Base-by-base conservation (phyloP, 2,113 vertebrate genomes). In the Motacilla alba region DNA sequence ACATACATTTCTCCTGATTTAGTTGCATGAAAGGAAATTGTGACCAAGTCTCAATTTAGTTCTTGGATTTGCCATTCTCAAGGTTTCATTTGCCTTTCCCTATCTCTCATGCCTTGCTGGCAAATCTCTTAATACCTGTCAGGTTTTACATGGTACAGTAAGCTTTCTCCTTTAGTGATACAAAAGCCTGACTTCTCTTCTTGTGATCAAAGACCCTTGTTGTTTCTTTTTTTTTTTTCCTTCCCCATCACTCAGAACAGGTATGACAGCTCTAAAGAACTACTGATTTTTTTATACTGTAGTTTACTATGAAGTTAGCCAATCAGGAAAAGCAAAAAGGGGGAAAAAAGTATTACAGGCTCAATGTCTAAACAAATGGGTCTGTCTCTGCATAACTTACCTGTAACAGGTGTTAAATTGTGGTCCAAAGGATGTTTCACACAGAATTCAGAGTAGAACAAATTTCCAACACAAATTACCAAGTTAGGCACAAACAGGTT, bases 61-160 rank as follows among this genome's bases (percentile, higher is more conserved):
- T 87, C 35, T 66, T 80, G 46, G 46, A 76, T 96, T 76, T 92
- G n/a, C 67, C 2, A 1, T 76, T 87, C 93, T 88, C 35, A 84
- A 26, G 63, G 39, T 70, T 87, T 91, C 67, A 41, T 85, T 83
- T 83, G 68, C 87, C 50, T 87, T 83, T 77, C n/a, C 39, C 43
- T 56, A 14, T 78, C 62, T 77, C 68, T 90, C 16, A 72, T 77
- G 68, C 23, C 37, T 90, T 85, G 24, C 50, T 95, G 55, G 74
- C 55, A 90, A 94, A 92, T 93, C 89, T 79, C 46, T 89, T 90
- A 88, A 90, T 82, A 73, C 68, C 39, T 85, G 33, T 33, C 63
- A 93, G 43, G 39, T 82, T 89, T 85, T 85, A 35, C 58, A 43
- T 56, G 69, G 49, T 68, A 55, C 41, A 53, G 2, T 76, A 66